A percentile compares a stretch with the other conserved stretches of the same genome.
These are phyloP conservation scores for Lapara coniferarum DNA, from an alignment of 2,888 invertebrate species.

Conservation along the genomic window DNA sequence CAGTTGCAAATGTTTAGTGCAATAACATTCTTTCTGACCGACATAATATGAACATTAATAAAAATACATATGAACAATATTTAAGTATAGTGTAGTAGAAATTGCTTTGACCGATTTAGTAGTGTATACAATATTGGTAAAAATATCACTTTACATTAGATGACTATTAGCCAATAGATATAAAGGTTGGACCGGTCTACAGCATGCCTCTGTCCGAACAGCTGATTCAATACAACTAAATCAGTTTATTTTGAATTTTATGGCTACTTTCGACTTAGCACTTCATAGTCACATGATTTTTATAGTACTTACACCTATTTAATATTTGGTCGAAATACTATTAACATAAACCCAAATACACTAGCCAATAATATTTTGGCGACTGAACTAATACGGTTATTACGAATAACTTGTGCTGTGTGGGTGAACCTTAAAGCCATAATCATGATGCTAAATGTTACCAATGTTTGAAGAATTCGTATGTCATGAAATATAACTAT, in stretches of 20 bases:
- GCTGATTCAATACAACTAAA: slow-evolving; percentile 46
- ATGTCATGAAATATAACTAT: too few species aligned
- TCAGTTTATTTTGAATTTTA: not conserved
- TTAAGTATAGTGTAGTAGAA: not conserved
- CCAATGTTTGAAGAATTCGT: not conserved
- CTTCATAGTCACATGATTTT: not conserved
- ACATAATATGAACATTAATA: not conserved
- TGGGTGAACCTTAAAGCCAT: not conserved
- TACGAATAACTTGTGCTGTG: not conserved
- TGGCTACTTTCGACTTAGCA: not conserved
- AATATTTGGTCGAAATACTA: not conserved
- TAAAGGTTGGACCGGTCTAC: slow-evolving; percentile 31
- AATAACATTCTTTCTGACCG: too few species aligned
- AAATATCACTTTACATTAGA: slow-evolving; percentile 42
- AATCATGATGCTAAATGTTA: not conserved
- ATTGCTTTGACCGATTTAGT: not conserved
- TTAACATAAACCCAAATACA: slow-evolving; percentile 2
- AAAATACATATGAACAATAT: not conserved
- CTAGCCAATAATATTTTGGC: not conserved
- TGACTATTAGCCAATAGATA: slow-evolving; percentile 37
- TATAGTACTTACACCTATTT: not conserved
- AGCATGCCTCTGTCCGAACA: slow-evolving; percentile 42
- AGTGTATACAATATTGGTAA: slow-evolving; percentile 28
- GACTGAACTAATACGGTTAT: not conserved
- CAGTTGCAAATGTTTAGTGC: not conserved